phyloP scores from a whole-genome alignment of 2,113 vertebrate species.

The Sander vitreus region DNA sequence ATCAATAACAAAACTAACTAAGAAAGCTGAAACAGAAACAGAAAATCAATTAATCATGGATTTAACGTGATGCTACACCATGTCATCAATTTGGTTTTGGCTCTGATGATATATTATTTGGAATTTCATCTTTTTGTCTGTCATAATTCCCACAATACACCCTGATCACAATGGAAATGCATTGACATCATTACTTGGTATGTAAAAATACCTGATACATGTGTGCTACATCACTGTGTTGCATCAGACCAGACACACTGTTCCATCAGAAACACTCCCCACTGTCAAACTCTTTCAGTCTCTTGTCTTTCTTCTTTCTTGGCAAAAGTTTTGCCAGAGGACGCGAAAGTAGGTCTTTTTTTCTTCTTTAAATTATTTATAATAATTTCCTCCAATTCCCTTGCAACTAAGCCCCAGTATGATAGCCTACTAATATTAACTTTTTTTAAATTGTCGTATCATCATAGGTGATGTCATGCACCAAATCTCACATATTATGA shows the following conservation, averaged over 20 bases:
- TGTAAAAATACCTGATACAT: not conserved
- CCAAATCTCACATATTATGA: not conserved
- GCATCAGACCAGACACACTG: not conserved
- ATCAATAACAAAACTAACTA: not conserved
- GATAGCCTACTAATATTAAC: too few relatives aligned
- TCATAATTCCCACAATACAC: not conserved
- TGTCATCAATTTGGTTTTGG: not conserved
- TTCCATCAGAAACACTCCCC: too few relatives aligned
- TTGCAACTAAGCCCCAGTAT: too few relatives aligned
- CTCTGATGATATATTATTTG: not conserved
- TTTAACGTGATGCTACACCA: not conserved
- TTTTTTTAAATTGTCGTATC: too few relatives aligned
- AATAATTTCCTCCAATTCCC: not conserved
- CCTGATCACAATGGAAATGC: not conserved
- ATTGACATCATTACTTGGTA: not conserved
- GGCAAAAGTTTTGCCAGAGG: not conserved
- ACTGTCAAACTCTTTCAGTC: not conserved
- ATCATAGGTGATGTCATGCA: not conserved
- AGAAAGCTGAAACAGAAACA: not conserved
- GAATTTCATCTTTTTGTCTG: too few relatives aligned
- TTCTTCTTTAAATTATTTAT: not conserved
- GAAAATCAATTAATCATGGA: not conserved
- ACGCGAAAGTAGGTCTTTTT: not conserved
- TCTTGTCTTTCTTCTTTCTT: not conserved
- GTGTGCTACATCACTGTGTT: not conserved